A percentile compares a stretch with the other conserved stretches of the same genome.
These are phyloP conservation scores for Enhydra lutris DNA, from an alignment of 2,113 vertebrate genomes.

Conservation along the genomic window DNA sequence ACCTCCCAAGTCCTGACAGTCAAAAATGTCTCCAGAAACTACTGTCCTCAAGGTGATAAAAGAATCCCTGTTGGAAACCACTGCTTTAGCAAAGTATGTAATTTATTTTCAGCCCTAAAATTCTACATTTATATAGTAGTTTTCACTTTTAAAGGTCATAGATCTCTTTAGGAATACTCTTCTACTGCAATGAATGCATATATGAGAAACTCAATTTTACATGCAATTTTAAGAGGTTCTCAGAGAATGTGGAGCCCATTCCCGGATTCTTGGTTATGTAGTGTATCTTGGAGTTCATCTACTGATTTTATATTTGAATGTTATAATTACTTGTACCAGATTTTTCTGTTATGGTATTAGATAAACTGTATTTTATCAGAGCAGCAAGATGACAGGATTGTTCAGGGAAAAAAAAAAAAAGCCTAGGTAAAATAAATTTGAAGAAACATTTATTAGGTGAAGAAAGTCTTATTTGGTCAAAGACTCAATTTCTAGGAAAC, in stretches of 20 bases:
- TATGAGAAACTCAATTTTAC: neutral
- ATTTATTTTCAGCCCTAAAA: neutral
- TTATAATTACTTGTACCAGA: neutral
- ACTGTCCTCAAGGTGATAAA: neutral
- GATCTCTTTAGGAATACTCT: neutral
- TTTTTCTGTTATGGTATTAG: neutral
- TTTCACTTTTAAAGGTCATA: neutral
- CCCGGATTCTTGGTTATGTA: neutral
- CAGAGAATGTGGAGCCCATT: neutral
- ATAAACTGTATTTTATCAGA: neutral
- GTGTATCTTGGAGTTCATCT: neutral
- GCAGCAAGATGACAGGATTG: neutral
- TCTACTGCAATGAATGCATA: neutral
- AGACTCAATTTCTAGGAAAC: neutral
- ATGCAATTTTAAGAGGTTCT: neutral
- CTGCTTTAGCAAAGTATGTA: neutral
- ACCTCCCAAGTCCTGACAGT: neutral
- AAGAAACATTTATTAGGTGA: neutral
- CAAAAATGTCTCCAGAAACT: neutral
- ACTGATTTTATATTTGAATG: neutral
- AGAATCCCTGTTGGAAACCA: neutral
- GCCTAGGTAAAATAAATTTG: neutral
- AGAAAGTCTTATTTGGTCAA: neutral
- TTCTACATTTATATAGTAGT: neutral
- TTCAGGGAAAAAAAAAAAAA: neutral